Base-by-base conservation (phyloP, 2,888 invertebrate species). In the Phengaris arion region DNA sequence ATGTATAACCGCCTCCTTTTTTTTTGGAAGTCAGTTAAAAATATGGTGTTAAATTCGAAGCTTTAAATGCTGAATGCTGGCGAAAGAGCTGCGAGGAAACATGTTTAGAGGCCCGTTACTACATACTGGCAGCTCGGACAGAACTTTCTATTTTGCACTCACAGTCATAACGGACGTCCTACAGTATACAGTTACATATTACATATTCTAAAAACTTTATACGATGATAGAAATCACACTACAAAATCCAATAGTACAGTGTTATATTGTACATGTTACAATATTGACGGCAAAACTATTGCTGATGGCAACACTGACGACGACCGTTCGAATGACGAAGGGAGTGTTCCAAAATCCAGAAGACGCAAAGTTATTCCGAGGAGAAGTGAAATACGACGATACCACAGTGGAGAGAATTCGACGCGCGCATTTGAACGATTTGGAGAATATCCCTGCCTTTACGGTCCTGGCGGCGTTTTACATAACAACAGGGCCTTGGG, bases 381-480 rank as follows among this genome's bases (percentile, higher is more conserved):
- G 88, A 13, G 89, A 87, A 79, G 87, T 93, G 75, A 91, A 88
- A 80, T 86, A 79, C 73, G 91, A 90, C 59, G 89, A 92, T 76
- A 86, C 85, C 0, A 80, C 78, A 0, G 83, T 93, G 46, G 92
- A 93, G 80, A 84, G 93, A 5, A 77, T 88, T 2, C 85, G 93
- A 1, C 87, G 95, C 83, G 96, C 96, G 12, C 96, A 96, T 84
- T 90, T 94, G 81, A 96, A 96, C 82, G 96, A 96, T 84, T 84
- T 96, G 85, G 96, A 96, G 87, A 96, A 96, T 85, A 96, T 96
- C 75, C 93, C 95, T 0, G 92, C 94, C 0, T 96, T 96, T 84
- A 93, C 96, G 85, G 81, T 95, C 13, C 85, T 95, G 52, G 95
- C 94, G 6, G 92, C 94, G 6, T 84, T 95, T 76, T 96, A 96